Conservation (phyloP, 2,888 invertebrate species). For the Xylocampa areola region DNA sequence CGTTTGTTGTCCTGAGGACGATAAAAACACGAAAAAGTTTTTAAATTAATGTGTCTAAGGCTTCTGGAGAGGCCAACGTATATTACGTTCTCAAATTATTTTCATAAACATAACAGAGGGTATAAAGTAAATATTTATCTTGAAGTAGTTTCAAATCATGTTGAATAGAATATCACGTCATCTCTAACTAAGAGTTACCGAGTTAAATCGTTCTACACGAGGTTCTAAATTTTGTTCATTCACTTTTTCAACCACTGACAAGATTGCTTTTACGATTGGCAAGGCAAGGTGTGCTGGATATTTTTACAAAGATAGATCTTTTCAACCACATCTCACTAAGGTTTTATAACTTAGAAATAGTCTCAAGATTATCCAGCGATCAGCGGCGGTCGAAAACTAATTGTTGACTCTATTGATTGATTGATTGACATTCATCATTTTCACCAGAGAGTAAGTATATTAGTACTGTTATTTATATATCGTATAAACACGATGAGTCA, state of each 20-base stretch:
- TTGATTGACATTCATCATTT: constrained; percentile 30
- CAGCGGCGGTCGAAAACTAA: constrained; percentile 41
- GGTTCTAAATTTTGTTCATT: constrained; percentile 8
- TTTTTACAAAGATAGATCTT: constrained; percentile 27
- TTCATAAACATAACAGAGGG: neutral
- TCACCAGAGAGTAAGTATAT: constrained; percentile 11
- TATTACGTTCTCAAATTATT: constrained; percentile 8
- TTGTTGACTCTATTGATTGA: too few species aligned
- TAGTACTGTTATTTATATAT: constrained; percentile 38
- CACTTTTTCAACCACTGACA: constrained; percentile 16
- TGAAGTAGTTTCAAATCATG: too few species aligned
- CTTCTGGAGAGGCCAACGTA: constrained; percentile 12
- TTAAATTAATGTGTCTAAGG: constrained; percentile 17
- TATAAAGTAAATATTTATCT: too few species aligned
- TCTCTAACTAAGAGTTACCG: neutral
- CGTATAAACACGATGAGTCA: constrained; percentile 77
- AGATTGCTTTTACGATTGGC: constrained; percentile 28
- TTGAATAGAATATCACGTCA: too few species aligned
- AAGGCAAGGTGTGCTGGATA: constrained; percentile 32
- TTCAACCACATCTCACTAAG: constrained; percentile 25
- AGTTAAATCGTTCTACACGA: neutral
- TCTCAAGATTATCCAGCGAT: constrained; percentile 28
- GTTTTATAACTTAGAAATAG: constrained; percentile 31
- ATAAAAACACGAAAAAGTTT: constrained; percentile 15
- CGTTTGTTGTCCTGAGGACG: constrained; percentile 13